phyloP scores from a whole-genome alignment of 2,888 invertebrate genomes.

The Amiota minor region DNA sequence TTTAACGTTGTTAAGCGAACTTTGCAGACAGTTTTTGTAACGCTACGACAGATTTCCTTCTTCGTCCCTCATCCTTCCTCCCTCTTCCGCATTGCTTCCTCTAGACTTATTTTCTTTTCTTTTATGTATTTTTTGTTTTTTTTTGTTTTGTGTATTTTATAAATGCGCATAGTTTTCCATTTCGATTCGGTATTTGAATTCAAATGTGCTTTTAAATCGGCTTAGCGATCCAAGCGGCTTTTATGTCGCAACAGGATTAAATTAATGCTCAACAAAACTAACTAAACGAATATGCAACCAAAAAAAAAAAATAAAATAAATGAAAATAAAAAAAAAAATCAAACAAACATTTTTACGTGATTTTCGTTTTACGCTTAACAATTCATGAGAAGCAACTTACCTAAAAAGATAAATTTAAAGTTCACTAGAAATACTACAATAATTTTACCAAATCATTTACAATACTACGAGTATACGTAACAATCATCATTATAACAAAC shows the following conservation, averaged over 20 bases:
- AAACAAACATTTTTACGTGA: neutral
- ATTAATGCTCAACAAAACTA: conserved; percentile 53
- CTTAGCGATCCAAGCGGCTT: conserved; percentile 59
- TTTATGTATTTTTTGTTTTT: conserved; percentile 45
- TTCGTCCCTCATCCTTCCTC: neutral
- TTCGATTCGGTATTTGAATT: conserved; percentile 57
- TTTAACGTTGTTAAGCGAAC: conserved; percentile 44
- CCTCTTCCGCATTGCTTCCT: conserved; percentile 35
- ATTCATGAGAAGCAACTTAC: too few relatives aligned
- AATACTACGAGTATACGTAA: too few relatives aligned
- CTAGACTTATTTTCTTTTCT: conserved; percentile 33
- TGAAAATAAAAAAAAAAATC: conserved; percentile 10
- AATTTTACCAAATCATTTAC: too few relatives aligned
- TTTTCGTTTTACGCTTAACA: neutral
- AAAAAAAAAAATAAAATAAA: conserved; percentile 5
- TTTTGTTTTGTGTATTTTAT: conserved; percentile 34
- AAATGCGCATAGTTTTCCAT: neutral
- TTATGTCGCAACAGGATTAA: conserved; percentile 57
- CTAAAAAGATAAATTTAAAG: too few relatives aligned
- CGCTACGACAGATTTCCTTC: conserved; percentile 36
- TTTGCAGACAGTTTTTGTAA: conserved; percentile 63
- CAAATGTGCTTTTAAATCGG: conserved; percentile 67
- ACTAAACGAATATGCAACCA: conserved; percentile 9
- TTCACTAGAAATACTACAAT: too few relatives aligned
- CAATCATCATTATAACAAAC: too few relatives aligned